These are phyloP conservation scores for Meta bourneti DNA, from an alignment of 2,888 invertebrate species.

Conservation along the genomic window DNA sequence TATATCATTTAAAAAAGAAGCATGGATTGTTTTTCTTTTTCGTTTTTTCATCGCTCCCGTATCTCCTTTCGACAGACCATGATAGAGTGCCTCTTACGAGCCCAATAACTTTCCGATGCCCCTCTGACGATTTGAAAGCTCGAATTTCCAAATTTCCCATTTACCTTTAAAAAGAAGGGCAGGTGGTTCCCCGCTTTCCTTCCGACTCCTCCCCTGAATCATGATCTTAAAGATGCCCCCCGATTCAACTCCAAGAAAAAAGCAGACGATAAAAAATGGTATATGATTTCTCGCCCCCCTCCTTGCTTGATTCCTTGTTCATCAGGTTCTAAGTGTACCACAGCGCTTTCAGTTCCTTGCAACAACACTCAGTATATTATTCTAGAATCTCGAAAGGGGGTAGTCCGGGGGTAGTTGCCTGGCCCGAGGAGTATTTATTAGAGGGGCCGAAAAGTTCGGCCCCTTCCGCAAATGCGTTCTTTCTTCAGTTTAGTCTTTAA, in stretches of 20 bases:
- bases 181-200: conserved; percentile 46
- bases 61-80: conserved; percentile 25
- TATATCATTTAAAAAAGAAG: not conserved
- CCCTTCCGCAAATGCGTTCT: conserved; percentile 6
- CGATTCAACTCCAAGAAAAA: conserved; percentile 52
- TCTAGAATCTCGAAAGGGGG: not conserved
- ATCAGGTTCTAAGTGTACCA: conserved; percentile 51
- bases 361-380: conserved; percentile 26
- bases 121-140: conserved; percentile 25
- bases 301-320: conserved; percentile 25
- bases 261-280: conserved; percentile 10
- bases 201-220: conserved; percentile 60
- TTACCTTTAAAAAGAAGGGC: conserved; percentile 45
- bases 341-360: conserved; percentile 42
- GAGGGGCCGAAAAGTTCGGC: conserved; percentile 16
- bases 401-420: not conserved
- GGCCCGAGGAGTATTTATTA: conserved; percentile 61
- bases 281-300: conserved; percentile 3
- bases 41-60: not conserved
- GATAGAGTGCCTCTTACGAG: conserved; percentile 45
- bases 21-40: not conserved
- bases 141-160: conserved; percentile 66
- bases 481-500: conserved; percentile 29
- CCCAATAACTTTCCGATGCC: conserved; percentile 48
- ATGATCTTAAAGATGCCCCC: conserved; percentile 54